Evolutionary conservation across 2,888 invertebrate species (phyloP).

Genomic region (Drosophila acutilabella): DNA sequence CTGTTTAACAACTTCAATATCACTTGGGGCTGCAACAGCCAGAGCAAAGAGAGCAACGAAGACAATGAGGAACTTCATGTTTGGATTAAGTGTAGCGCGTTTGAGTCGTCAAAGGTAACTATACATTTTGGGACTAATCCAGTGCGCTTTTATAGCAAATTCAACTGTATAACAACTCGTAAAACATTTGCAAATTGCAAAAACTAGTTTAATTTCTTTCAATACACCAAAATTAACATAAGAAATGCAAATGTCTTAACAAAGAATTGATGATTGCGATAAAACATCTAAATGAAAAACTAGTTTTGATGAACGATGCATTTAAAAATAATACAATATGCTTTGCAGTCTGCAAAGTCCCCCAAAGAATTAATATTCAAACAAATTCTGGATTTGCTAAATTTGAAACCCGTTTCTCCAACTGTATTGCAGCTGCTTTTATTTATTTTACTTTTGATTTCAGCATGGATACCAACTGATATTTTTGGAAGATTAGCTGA

Average conservation of each 20-base stretch:
- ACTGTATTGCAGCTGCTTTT: not conserved
- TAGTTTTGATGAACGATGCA: not conserved
- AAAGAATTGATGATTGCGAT: slow-evolving; percentile 6
- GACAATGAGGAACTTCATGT: slow-evolving; percentile 70
- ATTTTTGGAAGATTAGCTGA: not conserved
- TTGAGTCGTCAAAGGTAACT: slow-evolving; percentile 36
- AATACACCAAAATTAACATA: slow-evolving; percentile 8
- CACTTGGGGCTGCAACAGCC: slow-evolving; percentile 54
- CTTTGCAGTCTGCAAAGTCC: not conserved
- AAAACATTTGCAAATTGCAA: not conserved
- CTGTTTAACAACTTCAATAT: slow-evolving; percentile 11
- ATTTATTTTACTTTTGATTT: not conserved
- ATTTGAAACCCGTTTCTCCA: not conserved
- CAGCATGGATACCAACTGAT: not conserved
- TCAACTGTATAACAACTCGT: not conserved
- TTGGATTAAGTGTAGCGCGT: slow-evolving; percentile 12
- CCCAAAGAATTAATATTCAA: not conserved
- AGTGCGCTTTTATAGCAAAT: slow-evolving; percentile 12
- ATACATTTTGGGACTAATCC: slow-evolving; percentile 7
- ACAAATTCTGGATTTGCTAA: not conserved
- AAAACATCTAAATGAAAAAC: slow-evolving; percentile 1
- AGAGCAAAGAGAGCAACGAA: slow-evolving; percentile 71
- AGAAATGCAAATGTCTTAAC: slow-evolving; percentile 9
- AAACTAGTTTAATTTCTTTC: slow-evolving; percentile 14
- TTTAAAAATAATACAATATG: not conserved